Percentiles rank a stretch among this genome's conserved stretches.
Evolutionary conservation across 1,140 invertebrate genomes (phyloP).

Genomic region (Bombyx mandarina): DNA sequence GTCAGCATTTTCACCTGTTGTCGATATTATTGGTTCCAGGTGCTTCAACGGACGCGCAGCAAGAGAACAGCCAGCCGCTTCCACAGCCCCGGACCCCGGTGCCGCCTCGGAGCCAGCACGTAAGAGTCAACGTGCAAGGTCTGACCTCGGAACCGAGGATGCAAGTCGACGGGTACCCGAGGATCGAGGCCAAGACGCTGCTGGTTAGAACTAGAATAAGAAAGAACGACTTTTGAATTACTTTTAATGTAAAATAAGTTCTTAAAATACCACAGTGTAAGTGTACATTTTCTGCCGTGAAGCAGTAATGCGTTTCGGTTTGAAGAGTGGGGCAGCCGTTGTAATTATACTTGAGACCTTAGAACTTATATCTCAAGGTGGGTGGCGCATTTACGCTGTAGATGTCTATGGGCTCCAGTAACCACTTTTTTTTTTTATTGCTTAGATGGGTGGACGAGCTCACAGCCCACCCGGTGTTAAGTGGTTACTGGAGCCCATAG

Average conservation of each 20-base stretch:
- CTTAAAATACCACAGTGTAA: constrained; percentile 10
- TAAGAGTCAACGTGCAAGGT: constrained; percentile 77
- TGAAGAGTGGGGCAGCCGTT: too few species aligned
- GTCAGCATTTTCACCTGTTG: constrained; percentile 31
- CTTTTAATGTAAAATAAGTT: too few species aligned
- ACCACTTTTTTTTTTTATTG: too few species aligned
- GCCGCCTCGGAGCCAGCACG: constrained; percentile 81
- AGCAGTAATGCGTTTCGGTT: too few species aligned
- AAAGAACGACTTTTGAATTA: neutral
- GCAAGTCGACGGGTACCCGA: constrained; percentile 75
- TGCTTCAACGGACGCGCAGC: constrained; percentile 66
- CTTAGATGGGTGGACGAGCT: too few species aligned
- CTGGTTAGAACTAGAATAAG: constrained; percentile 43
- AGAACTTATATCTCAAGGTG: too few species aligned
- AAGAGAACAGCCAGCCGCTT: constrained; percentile 77
- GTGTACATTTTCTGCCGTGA: too few species aligned
- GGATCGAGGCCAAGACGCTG: constrained; percentile 70
- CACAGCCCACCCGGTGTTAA: too few species aligned
- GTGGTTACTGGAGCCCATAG: too few species aligned
- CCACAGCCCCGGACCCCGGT: constrained; percentile 75
- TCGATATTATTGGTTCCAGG: constrained; percentile 36
- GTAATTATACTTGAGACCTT: too few species aligned
- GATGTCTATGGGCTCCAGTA: too few species aligned
- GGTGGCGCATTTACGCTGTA: too few species aligned
- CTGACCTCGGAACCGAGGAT: constrained; percentile 70